phyloP scores from a whole-genome alignment of 2,797 vertebrate genomes.

The Lacerta viridis region DNA sequence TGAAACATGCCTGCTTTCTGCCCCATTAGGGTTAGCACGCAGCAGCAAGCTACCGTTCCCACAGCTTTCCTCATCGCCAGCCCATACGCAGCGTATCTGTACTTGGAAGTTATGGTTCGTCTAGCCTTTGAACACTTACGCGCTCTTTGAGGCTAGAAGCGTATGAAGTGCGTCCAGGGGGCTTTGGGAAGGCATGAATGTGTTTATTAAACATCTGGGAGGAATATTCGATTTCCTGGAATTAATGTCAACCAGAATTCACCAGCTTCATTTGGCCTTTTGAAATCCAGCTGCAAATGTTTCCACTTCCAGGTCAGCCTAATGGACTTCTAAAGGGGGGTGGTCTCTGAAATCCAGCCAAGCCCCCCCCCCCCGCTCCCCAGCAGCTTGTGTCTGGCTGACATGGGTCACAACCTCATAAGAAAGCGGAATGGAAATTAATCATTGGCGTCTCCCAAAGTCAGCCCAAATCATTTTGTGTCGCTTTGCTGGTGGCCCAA shows the following conservation, averaged over 20 bases:
- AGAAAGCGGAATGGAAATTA: not conserved
- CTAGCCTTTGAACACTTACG: slow-evolving; percentile 16
- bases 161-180: slow-evolving; percentile 21
- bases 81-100: not conserved
- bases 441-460: not conserved
- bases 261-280: not conserved
- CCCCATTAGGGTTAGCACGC: too few species aligned
- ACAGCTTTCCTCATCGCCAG: not conserved
- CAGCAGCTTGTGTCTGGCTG: not conserved
- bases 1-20: not conserved
- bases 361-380: fast-evolving
- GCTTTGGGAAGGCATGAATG: slow-evolving; percentile 4
- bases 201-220: slow-evolving; percentile 39
- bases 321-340: not conserved
- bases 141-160: slow-evolving; percentile 19
- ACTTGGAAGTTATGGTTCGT: not conserved
- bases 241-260: slow-evolving; percentile 32
- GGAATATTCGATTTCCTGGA: slow-evolving; percentile 37
- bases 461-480: not conserved
- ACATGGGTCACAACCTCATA: not conserved
- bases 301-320: not conserved
- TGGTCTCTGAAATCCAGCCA: not conserved
- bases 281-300: not conserved
- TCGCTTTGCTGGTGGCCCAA: not conserved
- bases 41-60: not conserved